phyloP scores from a whole-genome alignment of 2,888 invertebrate species.

The Chloroclysta siterata region DNA sequence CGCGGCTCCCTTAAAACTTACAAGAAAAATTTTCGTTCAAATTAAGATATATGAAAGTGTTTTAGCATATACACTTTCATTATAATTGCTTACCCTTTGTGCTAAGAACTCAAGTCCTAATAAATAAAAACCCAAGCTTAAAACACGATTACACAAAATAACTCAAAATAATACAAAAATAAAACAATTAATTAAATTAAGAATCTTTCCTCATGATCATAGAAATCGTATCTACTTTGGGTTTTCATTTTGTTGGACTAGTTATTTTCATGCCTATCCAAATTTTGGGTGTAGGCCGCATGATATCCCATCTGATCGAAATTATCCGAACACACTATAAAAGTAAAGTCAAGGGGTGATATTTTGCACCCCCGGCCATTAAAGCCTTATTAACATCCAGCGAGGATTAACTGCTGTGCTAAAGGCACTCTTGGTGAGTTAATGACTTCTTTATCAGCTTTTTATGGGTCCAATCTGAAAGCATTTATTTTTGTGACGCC shows the following conservation, averaged over 20 bases:
- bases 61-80: too few species aligned
- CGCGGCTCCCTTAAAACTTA: too few species aligned
- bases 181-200: too few species aligned
- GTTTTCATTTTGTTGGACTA: conserved; percentile 10
- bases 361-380: conserved; percentile 55
- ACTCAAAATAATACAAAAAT: too few species aligned
- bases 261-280: not conserved
- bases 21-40: too few species aligned
- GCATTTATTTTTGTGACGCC: conserved; percentile 38
- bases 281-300: too few species aligned
- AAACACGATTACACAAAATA: too few species aligned
- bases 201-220: too few species aligned
- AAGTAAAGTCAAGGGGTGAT: conserved; percentile 39
- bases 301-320: not conserved
- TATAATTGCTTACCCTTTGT: too few species aligned
- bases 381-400: conserved; percentile 68
- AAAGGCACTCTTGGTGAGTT: conserved; percentile 60
- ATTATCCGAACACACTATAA: conserved; percentile 24
- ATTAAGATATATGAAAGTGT: too few species aligned
- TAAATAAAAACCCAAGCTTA: too few species aligned
- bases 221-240: not conserved
- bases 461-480: conserved; percentile 41
- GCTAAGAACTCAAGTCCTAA: too few species aligned
- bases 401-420: conserved; percentile 62
- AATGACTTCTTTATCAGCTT: conserved; percentile 63